A percentile compares a stretch with the other conserved stretches of the same genome.
phyloP scores from a whole-genome alignment of 2,113 vertebrate species.

The Sapayoa aenigma region DNA sequence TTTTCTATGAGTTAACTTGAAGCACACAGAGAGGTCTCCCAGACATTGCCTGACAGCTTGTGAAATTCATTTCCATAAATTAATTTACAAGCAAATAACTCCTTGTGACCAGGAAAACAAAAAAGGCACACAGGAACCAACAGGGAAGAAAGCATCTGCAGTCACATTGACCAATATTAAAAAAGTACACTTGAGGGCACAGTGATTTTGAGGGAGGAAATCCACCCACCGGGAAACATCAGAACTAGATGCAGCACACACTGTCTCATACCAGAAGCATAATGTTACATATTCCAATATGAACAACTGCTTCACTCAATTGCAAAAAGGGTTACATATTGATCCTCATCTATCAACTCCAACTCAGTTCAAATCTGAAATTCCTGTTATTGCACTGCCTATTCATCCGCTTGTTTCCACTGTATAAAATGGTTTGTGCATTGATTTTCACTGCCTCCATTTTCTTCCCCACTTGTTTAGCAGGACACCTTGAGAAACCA shows the following conservation, averaged over 20 bases:
- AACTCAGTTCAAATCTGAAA: background rate
- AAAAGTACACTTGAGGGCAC: background rate
- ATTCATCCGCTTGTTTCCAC: background rate
- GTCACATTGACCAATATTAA: background rate
- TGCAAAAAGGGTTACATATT: background rate
- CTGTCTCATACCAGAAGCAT: background rate
- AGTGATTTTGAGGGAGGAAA: slow-evolving; percentile 5
- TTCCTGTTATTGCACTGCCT: background rate
- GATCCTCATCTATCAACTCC: background rate
- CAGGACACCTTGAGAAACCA: background rate
- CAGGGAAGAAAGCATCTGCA: background rate
- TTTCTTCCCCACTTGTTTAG: background rate
- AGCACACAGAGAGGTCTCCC: background rate
- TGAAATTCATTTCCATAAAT: background rate
- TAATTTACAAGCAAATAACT: background rate
- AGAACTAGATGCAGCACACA: background rate
- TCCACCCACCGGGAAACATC: background rate
- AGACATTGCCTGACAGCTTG: background rate
- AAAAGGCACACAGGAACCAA: background rate
- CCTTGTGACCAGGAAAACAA: background rate
- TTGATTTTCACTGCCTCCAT: background rate
- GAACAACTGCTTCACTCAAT: background rate
- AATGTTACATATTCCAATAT: background rate
- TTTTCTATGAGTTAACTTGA: background rate
- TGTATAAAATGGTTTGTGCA: background rate